Evolutionary conservation across 1,140 invertebrate species (phyloP).

Genomic region (Platorchestia sp.): DNA sequence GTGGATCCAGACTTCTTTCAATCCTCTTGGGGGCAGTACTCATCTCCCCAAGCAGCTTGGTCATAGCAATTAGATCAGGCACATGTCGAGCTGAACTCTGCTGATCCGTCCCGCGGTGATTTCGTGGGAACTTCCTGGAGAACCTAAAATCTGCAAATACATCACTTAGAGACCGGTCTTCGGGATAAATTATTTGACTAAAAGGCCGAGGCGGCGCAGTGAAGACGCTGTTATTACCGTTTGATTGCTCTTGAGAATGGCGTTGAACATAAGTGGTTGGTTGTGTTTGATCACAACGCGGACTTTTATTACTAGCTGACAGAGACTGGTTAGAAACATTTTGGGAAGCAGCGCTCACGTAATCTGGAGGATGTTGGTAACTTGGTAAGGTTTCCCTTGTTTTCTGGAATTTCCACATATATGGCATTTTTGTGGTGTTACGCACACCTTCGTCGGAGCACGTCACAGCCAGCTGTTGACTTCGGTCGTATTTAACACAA

Average conservation of each 20-base stretch:
- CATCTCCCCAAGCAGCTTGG: constrained; percentile 22
- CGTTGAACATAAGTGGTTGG: neutral
- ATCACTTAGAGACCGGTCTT: neutral
- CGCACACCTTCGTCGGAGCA: neutral
- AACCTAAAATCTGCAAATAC: constrained; percentile 19
- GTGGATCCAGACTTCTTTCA: neutral
- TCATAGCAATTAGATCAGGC: constrained; percentile 28
- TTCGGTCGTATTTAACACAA: neutral
- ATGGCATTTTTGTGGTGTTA: neutral
- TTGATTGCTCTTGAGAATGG: neutral
- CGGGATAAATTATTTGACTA: neutral
- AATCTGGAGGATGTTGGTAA: neutral
- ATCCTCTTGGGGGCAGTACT: neutral
- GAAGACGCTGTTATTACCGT: neutral
- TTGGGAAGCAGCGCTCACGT: neutral
- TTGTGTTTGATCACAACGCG: neutral
- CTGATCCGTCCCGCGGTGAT: neutral
- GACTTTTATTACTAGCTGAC: neutral
- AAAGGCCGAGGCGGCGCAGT: neutral
- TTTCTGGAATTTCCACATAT: neutral
- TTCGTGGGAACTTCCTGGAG: neutral
- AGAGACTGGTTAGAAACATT: neutral
- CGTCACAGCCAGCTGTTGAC: neutral
- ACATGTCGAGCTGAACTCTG: neutral
- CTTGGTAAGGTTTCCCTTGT: neutral